phyloP scores from a whole-genome alignment of 2,797 vertebrate species.

The Garrulus glandarius region DNA sequence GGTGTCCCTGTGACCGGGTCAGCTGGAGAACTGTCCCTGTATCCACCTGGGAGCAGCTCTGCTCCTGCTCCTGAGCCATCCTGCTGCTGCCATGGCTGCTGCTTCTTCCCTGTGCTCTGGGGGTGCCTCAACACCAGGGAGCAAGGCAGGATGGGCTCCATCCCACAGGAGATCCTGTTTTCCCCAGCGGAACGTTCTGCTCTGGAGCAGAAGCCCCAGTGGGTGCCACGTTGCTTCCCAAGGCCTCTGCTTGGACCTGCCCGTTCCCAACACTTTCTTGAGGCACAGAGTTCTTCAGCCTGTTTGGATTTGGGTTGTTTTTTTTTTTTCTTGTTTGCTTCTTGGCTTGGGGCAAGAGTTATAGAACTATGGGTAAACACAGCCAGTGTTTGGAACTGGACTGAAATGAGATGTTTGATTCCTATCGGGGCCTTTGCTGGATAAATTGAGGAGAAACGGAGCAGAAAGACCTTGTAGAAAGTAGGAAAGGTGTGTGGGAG shows the following conservation, averaged over 20 bases:
- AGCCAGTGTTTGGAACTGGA: neutral
- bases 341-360: neutral
- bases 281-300: neutral
- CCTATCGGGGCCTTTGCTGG: neutral
- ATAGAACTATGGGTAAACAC: neutral
- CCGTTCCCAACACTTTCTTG: neutral
- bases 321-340: neutral
- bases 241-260: neutral
- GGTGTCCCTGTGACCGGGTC: neutral
- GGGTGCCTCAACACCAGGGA: neutral
- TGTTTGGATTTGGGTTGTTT: neutral
- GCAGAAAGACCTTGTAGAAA: neutral
- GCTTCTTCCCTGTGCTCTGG: neutral
- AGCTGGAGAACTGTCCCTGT: neutral
- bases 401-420: neutral
- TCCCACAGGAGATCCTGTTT: neutral
- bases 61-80: neutral
- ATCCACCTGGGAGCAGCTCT: neutral
- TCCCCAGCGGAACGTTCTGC: neutral
- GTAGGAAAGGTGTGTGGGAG: neutral
- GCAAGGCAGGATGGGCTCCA: accelerated
- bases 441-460: neutral
- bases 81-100: accelerated
- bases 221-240: neutral
- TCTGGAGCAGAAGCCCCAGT: neutral